Evolutionary conservation across 2,797 vertebrate species (phyloP).

Genomic region (Steatocranus sp.): DNA sequence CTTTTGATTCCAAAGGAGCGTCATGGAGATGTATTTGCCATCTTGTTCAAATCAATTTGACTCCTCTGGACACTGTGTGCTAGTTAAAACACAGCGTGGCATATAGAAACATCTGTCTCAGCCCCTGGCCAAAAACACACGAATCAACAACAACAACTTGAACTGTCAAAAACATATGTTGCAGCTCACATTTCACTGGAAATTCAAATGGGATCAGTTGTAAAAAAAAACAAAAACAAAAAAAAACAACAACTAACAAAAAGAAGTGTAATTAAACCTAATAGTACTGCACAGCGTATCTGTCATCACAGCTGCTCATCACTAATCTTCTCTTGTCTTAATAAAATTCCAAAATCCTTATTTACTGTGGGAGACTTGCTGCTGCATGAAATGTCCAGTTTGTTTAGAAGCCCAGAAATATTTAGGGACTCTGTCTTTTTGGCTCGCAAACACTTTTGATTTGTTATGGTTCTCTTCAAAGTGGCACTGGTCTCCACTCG

Average conservation of each 20-base stretch:
- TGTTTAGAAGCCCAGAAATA: conserved; percentile 72
- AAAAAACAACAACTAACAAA: neutral
- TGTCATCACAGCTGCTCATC: conserved; percentile 22
- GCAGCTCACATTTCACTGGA: neutral
- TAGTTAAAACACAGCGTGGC: conserved; percentile 10
- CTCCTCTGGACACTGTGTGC: conserved; percentile 6
- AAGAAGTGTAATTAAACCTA: conserved; percentile 14
- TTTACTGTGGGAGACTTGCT: conserved; percentile 25
- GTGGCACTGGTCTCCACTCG: conserved; percentile 13
- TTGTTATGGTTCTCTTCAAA: conserved; percentile 64
- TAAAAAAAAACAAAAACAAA: neutral
- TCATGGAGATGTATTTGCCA: neutral
- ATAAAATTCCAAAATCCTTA: conserved; percentile 41
- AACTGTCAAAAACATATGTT: neutral
- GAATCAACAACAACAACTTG: conserved; percentile 7
- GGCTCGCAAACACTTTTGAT: conserved; percentile 65
- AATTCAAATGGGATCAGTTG: conserved; percentile 2
- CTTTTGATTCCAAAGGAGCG: neutral
- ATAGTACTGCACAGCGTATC: neutral
- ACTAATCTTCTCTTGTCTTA: conserved; percentile 28
- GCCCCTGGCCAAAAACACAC: conserved; percentile 30
- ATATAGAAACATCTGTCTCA: conserved; percentile 54
- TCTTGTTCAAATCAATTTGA: conserved; percentile 17
- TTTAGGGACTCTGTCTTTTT: conserved; percentile 69
- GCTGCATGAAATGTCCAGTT: conserved; percentile 31